A percentile compares a stretch with the other conserved stretches of the same genome.
These are phyloP conservation scores for Poeciliopsis turneri DNA, from an alignment of 2,797 vertebrate genomes.

Conservation along the genomic window DNA sequence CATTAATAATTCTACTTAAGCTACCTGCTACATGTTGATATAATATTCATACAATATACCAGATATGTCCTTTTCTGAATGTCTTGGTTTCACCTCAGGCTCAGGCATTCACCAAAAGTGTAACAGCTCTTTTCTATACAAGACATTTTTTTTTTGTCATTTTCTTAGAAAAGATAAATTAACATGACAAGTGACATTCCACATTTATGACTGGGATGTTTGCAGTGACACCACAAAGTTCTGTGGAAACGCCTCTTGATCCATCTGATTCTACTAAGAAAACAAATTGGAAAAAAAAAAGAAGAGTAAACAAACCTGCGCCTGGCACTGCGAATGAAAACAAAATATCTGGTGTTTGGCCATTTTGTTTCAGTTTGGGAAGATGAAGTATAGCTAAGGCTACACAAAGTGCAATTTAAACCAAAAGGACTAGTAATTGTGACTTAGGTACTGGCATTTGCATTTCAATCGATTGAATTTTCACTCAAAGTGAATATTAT, in stretches of 20 bases:
- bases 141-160: neutral
- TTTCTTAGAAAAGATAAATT: slow-evolving; percentile 50
- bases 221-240: slow-evolving; percentile 26
- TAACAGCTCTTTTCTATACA: slow-evolving; percentile 56
- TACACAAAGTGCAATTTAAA: slow-evolving; percentile 55
- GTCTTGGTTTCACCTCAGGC: slow-evolving; percentile 43
- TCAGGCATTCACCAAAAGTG: slow-evolving; percentile 56
- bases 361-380: slow-evolving; percentile 39
- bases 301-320: slow-evolving; percentile 35
- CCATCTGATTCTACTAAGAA: slow-evolving; percentile 37
- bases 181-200: slow-evolving; percentile 58
- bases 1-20: slow-evolving; percentile 75
- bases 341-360: slow-evolving; percentile 29
- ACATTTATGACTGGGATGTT: slow-evolving; percentile 51
- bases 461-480: slow-evolving; percentile 7
- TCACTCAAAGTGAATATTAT: slow-evolving; percentile 17
- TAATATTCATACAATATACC: slow-evolving; percentile 70
- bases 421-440: slow-evolving; percentile 37
- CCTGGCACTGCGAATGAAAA: slow-evolving; percentile 44
- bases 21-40: slow-evolving; percentile 74
- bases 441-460: slow-evolving; percentile 14
- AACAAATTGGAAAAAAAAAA: slow-evolving; percentile 16
- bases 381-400: slow-evolving; percentile 34
- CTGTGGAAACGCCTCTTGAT: slow-evolving; percentile 25
- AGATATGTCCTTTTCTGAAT: slow-evolving; percentile 52